These are phyloP conservation scores for Hydractinia symbiolongicarpus DNA, from an alignment of 30 jellyfish, hydroid and myxozoan genomes.

Conservation along the genomic window DNA sequence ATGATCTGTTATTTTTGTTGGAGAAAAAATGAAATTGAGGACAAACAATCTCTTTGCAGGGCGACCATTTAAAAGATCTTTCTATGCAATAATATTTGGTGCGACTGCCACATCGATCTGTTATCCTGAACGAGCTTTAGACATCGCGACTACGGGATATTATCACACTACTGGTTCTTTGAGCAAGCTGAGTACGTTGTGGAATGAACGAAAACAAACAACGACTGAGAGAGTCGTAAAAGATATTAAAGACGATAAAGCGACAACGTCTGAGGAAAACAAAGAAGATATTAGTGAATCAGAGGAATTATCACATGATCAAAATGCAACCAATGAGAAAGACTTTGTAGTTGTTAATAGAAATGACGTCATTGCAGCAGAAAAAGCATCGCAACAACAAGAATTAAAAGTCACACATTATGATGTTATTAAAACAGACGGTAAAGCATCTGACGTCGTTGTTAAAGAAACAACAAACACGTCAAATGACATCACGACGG, in stretches of 20 bases:
- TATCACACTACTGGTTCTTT: slow-evolving; percentile 11
- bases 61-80: slow-evolving; percentile 33
- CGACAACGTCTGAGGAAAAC: background rate
- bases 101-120: slow-evolving; percentile 24
- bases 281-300: background rate
- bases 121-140: slow-evolving; percentile 26
- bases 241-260: background rate
- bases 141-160: slow-evolving; percentile 21
- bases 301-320: background rate
- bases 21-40: background rate
- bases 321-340: background rate
- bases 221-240: background rate
- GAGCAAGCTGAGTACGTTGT: background rate
- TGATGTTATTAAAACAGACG: background rate
- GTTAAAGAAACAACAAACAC: too few relatives aligned
- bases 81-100: slow-evolving; percentile 20
- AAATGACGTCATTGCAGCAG: background rate
- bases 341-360: background rate
- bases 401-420: background rate
- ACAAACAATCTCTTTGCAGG: background rate
- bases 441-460: background rate
- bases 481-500: background rate
- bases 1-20: background rate
- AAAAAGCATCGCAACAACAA: slow-evolving; percentile 8
- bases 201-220: background rate